phyloP scores from a whole-genome alignment of 2,113 vertebrate species.

The Ciconia maguari region DNA sequence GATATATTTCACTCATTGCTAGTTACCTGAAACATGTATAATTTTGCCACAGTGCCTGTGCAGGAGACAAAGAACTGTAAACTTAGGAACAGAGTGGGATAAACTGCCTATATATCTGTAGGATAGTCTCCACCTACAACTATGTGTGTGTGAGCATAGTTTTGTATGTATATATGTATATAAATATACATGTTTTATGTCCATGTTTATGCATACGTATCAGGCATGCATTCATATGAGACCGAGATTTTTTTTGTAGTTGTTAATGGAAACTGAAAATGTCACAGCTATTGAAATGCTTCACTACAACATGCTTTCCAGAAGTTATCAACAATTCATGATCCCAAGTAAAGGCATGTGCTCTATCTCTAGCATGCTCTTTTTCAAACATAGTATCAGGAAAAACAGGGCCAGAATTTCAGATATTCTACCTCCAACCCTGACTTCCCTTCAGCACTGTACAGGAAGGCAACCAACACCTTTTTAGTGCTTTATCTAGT shows the following conservation, averaged over 20 bases:
- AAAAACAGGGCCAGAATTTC: neutral
- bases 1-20: neutral
- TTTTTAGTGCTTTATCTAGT: neutral
- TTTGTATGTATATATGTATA: neutral
- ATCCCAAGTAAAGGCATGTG: neutral
- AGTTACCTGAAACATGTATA: neutral
- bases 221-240: neutral
- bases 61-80: neutral
- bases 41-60: neutral
- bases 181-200: neutral
- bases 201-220: neutral
- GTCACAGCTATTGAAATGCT: neutral
- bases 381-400: neutral
- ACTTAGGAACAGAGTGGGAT: neutral
- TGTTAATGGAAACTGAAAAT: neutral
- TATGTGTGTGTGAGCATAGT: neutral
- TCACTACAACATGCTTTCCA: neutral
- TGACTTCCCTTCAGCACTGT: neutral
- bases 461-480: neutral
- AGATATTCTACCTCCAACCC: neutral
- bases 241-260: neutral
- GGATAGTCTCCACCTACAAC: neutral
- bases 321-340: neutral
- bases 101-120: neutral
- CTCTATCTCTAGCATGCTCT: neutral